Conservation (phyloP, 30 jellyfish, hydroid and myxozoan genomes). For the Nemopilema nomurai region DNA sequence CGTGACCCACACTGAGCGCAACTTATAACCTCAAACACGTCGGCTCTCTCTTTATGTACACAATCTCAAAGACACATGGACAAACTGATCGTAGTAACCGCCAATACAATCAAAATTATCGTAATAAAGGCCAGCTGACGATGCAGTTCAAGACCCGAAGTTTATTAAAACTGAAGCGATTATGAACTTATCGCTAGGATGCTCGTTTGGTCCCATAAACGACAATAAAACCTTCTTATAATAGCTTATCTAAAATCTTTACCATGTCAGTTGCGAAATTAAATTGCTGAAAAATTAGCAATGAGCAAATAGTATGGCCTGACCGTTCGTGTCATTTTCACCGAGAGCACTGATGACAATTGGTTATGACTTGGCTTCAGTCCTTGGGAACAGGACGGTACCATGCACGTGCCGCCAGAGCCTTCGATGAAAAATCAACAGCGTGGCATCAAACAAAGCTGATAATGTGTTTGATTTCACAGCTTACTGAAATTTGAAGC, state of each 20-base stretch:
- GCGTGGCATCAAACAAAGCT: too few species aligned
- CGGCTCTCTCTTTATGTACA: constrained; percentile 54
- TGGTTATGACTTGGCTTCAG: background rate
- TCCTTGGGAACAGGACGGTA: too few species aligned
- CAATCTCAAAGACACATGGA: constrained; percentile 60
- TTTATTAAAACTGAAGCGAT: constrained; percentile 40
- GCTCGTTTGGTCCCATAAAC: constrained; percentile 27
- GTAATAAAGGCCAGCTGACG: constrained; percentile 60
- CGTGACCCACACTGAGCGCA: constrained; percentile 56
- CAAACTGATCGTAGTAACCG: constrained; percentile 43
- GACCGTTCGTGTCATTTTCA: background rate
- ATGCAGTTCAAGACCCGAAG: constrained; percentile 34
- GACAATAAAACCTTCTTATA: constrained; percentile 23
- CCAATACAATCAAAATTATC: constrained; percentile 55
- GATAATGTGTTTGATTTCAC: too few species aligned
- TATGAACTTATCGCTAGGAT: constrained; percentile 30
- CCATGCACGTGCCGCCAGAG: too few species aligned
- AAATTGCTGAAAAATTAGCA: constrained; percentile 6
- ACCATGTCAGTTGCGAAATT: constrained; percentile 45
- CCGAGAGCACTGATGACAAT: background rate
- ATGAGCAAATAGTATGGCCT: background rate
- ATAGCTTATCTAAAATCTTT: constrained; percentile 39
- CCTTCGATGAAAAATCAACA: too few species aligned
- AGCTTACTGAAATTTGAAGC: too few species aligned
- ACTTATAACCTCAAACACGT: constrained; percentile 52